Conservation (phyloP, 2,888 invertebrate species). For the Pecten maximus region DNA sequence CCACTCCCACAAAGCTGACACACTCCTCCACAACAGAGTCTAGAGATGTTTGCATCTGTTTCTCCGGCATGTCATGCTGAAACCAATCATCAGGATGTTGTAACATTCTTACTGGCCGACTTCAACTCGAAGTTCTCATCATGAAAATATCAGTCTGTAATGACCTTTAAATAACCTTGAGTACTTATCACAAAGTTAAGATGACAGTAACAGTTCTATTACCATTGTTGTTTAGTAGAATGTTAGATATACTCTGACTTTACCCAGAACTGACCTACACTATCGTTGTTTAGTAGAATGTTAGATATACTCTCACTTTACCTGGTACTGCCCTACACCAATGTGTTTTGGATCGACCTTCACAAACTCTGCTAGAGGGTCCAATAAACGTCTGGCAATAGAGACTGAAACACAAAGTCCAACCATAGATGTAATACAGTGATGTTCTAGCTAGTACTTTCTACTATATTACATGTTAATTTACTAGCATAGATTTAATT, state of each 20-base stretch:
- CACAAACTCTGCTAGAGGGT: conserved; percentile 94
- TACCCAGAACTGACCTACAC: no score
- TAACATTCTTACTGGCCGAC: not conserved
- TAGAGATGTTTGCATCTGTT: conserved; percentile 87
- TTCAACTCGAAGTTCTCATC: no score
- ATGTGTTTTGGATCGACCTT: conserved; percentile 96
- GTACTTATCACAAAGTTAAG: no score
- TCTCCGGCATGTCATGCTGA: conserved; percentile 93
- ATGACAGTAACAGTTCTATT: no score
- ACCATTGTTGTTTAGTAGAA: no score
- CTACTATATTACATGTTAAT: no score
- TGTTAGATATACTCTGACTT: no score
- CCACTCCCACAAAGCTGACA: conserved; percentile 96
- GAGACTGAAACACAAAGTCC: conserved; percentile 81
- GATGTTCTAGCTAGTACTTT: no score
- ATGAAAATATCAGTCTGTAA: no score
- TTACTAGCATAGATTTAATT: no score
- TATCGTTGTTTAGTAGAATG: not conserved
- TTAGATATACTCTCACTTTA: conserved; percentile 58
- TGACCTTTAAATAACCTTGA: no score
- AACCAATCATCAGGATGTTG: conserved; percentile 38
- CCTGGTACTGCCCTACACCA: conserved; percentile 95
- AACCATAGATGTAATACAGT: no score
- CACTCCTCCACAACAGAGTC: conserved; percentile 93
- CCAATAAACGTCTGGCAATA: conserved; percentile 93